Evolutionary conservation across 2,797 vertebrate genomes (phyloP).

Genomic region (Acridotheres tristis): DNA sequence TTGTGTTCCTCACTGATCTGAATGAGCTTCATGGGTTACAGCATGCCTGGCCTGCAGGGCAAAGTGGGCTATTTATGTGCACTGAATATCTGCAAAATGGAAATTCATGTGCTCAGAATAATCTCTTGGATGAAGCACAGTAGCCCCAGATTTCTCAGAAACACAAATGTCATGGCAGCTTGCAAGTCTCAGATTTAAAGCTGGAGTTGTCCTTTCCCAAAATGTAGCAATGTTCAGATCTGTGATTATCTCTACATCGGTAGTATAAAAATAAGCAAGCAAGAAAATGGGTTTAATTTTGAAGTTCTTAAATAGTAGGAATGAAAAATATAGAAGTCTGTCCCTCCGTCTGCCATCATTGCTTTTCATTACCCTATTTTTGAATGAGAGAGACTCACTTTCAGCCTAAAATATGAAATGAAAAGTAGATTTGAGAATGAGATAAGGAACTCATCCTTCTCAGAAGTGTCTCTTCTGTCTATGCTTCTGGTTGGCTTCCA

Average conservation of each 20-base stretch:
- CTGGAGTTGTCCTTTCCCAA: background rate
- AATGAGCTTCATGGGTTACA: background rate
- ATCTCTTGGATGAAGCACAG: background rate
- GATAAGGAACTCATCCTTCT: slow-evolving; percentile 21
- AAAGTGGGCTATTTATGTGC: background rate
- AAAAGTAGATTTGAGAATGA: slow-evolving; percentile 44
- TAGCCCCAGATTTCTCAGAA: slow-evolving; percentile 16
- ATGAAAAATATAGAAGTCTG: slow-evolving; percentile 26
- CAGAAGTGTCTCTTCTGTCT: slow-evolving; percentile 15
- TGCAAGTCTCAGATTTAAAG: background rate
- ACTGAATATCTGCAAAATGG: background rate
- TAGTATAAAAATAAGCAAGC: slow-evolving; percentile 29
- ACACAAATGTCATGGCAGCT: background rate
- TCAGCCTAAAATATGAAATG: slow-evolving; percentile 11
- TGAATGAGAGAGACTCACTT: background rate
- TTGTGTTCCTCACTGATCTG: background rate
- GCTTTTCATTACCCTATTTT: slow-evolving; percentile 17
- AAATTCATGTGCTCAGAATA: background rate
- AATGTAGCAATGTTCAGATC: background rate
- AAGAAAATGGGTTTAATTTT: slow-evolving; percentile 42
- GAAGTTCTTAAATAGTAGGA: slow-evolving; percentile 17
- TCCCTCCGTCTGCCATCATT: background rate
- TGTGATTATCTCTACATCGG: background rate
- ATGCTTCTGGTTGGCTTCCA: background rate
- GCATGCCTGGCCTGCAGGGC: background rate